phyloP scores from a whole-genome alignment of 1,140 invertebrate species.

The Lucilia cuprina region DNA sequence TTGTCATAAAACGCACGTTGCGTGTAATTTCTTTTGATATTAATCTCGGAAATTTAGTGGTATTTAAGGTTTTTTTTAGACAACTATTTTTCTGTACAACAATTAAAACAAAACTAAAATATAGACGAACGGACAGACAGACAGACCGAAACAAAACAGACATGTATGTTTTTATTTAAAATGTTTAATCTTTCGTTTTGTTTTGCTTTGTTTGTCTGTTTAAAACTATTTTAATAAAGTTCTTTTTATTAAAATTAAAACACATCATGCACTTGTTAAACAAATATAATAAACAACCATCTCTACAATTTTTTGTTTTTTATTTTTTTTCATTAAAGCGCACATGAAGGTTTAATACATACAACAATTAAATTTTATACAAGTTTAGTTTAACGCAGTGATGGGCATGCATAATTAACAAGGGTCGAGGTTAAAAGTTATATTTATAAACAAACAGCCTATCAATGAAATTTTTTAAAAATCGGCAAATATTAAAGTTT shows the following conservation, averaged over 20 bases:
- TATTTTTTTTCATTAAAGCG: too few species aligned
- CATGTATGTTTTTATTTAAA: too few species aligned
- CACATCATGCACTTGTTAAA: background rate
- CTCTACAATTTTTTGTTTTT: background rate
- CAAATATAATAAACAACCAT: background rate
- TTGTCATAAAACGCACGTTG: constrained; percentile 35
- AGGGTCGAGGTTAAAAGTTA: too few species aligned
- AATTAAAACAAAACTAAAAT: background rate
- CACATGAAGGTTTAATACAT: too few species aligned
- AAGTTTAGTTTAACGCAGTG: too few species aligned
- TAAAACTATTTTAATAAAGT: background rate
- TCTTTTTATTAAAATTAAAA: background rate
- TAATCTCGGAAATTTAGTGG: constrained; percentile 15
- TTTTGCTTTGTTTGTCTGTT: background rate
- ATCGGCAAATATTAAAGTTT: too few species aligned
- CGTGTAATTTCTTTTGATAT: constrained; percentile 37
- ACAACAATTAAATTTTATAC: too few species aligned
- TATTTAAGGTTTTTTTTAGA: constrained; percentile 8
- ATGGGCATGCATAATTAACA: too few species aligned
- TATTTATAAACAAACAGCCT: too few species aligned
- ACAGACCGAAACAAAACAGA: background rate
- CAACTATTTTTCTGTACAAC: background rate
- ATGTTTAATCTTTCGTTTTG: background rate
- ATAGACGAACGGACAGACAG: too few species aligned
- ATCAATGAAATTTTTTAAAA: too few species aligned